Conservation (phyloP, 1,140 invertebrate genomes). For the Cephus cinctus region DNA sequence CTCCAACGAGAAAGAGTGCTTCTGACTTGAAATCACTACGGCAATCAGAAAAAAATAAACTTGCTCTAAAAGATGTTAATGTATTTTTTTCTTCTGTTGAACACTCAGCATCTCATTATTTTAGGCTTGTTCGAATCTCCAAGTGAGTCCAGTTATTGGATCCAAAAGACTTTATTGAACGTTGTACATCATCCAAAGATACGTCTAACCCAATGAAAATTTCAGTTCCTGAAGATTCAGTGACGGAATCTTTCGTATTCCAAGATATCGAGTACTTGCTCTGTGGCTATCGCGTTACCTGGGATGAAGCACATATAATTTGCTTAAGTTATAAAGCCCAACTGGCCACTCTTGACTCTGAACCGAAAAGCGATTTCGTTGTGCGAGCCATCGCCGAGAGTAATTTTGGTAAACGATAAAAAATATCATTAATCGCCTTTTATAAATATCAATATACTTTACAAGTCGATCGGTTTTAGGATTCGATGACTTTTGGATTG, state of each 20-base stretch:
- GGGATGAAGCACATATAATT: slow-evolving; percentile 24
- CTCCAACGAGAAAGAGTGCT: too few species aligned
- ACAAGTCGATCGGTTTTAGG: slow-evolving; percentile 16
- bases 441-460: slow-evolving; percentile 3
- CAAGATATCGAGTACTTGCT: slow-evolving; percentile 27
- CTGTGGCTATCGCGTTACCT: slow-evolving; percentile 23
- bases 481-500: slow-evolving; percentile 23
- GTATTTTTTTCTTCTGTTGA: too few species aligned
- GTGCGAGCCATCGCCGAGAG: slow-evolving; percentile 8
- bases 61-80: too few species aligned
- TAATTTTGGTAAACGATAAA: slow-evolving; percentile 8
- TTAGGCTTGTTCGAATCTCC: too few species aligned
- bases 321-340: slow-evolving; percentile 23
- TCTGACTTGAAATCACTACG: too few species aligned
- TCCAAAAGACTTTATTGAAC: too few species aligned
- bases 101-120: too few species aligned
- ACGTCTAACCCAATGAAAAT: too few species aligned
- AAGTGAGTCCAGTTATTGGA: too few species aligned
- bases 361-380: slow-evolving; percentile 18
- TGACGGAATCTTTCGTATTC: slow-evolving; percentile 9
- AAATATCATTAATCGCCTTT: neutral
- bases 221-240: too few species aligned
- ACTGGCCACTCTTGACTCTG: slow-evolving; percentile 20
- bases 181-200: too few species aligned
- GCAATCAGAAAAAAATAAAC: too few species aligned